These are phyloP conservation scores for Rhagonycha lutea DNA, from an alignment of 2,888 invertebrate genomes.

Conservation along the genomic window DNA sequence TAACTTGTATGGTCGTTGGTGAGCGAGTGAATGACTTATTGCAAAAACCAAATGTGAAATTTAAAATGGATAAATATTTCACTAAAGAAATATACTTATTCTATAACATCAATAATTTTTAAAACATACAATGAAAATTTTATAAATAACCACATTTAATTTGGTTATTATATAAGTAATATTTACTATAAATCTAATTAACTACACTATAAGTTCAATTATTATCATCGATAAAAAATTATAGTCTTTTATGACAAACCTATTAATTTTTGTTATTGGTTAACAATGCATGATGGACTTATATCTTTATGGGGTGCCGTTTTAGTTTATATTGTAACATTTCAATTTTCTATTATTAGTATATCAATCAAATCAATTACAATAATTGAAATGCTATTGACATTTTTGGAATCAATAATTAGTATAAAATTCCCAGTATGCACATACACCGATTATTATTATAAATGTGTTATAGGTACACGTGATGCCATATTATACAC, in stretches of 20 bases:
- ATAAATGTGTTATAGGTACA: too few relatives aligned
- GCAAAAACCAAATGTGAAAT: neutral
- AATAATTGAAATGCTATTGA: too few relatives aligned
- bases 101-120: too few relatives aligned
- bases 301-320: neutral
- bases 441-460: too few relatives aligned
- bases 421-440: too few relatives aligned
- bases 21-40: neutral
- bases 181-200: neutral
- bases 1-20: neutral
- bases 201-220: neutral
- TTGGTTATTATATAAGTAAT: neutral
- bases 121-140: too few relatives aligned
- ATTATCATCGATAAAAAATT: neutral
- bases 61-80: neutral
- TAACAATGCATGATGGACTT: neutral
- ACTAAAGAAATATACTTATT: too few relatives aligned
- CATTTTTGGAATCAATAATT: too few relatives aligned
- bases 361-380: too few relatives aligned
- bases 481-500: too few relatives aligned
- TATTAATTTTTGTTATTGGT: neutral
- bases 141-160: neutral
- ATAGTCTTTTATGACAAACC: neutral
- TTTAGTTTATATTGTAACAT: too few relatives aligned
- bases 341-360: too few relatives aligned